Conservation (phyloP, 2,797 vertebrate species). For the Falco biarmicus region DNA sequence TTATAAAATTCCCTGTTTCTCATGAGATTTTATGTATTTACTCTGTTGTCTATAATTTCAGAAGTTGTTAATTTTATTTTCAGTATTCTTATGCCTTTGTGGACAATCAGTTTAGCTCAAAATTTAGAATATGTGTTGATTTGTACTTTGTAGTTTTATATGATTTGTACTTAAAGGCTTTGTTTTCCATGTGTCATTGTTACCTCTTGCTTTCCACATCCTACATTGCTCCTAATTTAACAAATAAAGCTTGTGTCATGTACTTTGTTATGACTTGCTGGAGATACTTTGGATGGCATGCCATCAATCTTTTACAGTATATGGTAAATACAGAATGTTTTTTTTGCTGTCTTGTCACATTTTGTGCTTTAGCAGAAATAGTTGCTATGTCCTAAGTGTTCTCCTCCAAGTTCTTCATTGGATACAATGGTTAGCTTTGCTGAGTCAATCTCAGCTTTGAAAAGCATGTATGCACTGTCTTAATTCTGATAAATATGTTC, state of each 20-base stretch:
- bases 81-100: background rate
- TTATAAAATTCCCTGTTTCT: background rate
- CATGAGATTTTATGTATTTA: background rate
- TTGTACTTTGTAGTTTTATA: background rate
- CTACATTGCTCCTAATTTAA: background rate
- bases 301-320: background rate
- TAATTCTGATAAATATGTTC: background rate
- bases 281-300: background rate
- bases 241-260: background rate
- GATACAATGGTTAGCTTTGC: background rate
- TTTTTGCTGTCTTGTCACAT: background rate
- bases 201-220: background rate
- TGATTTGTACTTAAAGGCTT: background rate
- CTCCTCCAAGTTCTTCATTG: background rate
- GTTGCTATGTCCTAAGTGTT: background rate
- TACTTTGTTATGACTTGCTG: background rate
- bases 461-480: background rate
- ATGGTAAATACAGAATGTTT: background rate
- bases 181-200: background rate
- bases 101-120: background rate
- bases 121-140: background rate
- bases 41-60: background rate
- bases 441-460: background rate
- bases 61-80: background rate
- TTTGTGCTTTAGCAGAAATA: background rate